phyloP scores from a whole-genome alignment of 2,888 invertebrate species.

The Pardosa pseudoannulata region DNA sequence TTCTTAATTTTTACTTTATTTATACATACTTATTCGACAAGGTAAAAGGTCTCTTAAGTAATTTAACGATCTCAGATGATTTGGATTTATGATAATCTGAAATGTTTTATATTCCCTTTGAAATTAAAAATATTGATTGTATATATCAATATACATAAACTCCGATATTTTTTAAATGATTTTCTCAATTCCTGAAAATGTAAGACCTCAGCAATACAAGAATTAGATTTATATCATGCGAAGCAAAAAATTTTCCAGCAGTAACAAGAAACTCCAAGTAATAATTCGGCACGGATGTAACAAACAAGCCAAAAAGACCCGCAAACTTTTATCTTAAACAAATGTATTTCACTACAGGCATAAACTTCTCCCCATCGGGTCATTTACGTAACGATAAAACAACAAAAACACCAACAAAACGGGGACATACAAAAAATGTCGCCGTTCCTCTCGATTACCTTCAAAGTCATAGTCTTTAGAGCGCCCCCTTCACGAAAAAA shows the following conservation, averaged over 20 bases:
- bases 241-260: background rate
- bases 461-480: constrained; percentile 22
- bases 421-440: constrained; percentile 3
- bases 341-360: constrained; percentile 7
- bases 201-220: too few species aligned
- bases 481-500: constrained; percentile 4
- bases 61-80: too few species aligned
- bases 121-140: too few species aligned
- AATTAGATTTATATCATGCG: too few species aligned
- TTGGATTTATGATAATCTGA: too few species aligned
- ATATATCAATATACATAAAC: too few species aligned
- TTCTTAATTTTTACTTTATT: too few species aligned
- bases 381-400: constrained; percentile 7
- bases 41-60: too few species aligned
- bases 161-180: too few species aligned
- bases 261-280: background rate
- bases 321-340: constrained; percentile 1
- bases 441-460: constrained; percentile 47
- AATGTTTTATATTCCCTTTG: too few species aligned
- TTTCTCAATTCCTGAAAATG: too few species aligned
- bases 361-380: constrained; percentile 5
- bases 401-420: background rate
- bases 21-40: too few species aligned
- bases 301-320: background rate
- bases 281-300: background rate